Evolutionary conservation across 2,113 vertebrate species (phyloP), one percentile per base, ranked within the genome.

Genomic region (Propithecus coquereli): DNA sequence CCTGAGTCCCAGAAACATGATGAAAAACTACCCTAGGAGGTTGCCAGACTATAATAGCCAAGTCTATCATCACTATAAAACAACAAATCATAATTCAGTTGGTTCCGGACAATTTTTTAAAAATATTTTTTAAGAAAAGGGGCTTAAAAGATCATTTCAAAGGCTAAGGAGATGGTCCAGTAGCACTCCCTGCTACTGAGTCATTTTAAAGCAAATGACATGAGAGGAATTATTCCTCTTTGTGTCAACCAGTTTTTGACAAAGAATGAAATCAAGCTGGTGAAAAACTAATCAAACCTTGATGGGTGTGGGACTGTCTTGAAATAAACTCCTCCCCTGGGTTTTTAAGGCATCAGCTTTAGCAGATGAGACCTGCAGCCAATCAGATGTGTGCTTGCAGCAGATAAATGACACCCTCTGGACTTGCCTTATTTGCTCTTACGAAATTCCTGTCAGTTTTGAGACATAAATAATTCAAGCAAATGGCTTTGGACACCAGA

Each of bases 391-490:
- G 94, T 92, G 94, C 94, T 92, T 96, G 84, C 95, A 95, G 96
- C 96, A 93, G 76, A 93, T 94, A 97, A 98, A 97, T 3, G 93
- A 97, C 87, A 96, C 97, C 97, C 96, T 0, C 86, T 90, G 95
- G 97, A 97, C 86, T 93, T 85, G 50, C 59, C 91, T 95, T 95
- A 96, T 97, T 98, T 98, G 94, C 87, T 97, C 84, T 97, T 97
- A 96, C 86, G 95, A 98, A 98, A 98, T 96, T 97, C 93, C 97
- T 98, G 94, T 97, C 94, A 92, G 43, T 77, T 97, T 97, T 97
- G 94, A 90, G 68, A 82, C 77, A 97, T 98, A 98, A 98, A 98
- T 98, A 98, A 98, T 98, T 98, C 96, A 98, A 88, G 79, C 61
- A 98, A 97, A 98, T 98, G 91, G 76, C 93, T 98, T 94, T 97